phyloP scores from a whole-genome alignment of 1,140 invertebrate genomes.

The Drosophila leontia region DNA sequence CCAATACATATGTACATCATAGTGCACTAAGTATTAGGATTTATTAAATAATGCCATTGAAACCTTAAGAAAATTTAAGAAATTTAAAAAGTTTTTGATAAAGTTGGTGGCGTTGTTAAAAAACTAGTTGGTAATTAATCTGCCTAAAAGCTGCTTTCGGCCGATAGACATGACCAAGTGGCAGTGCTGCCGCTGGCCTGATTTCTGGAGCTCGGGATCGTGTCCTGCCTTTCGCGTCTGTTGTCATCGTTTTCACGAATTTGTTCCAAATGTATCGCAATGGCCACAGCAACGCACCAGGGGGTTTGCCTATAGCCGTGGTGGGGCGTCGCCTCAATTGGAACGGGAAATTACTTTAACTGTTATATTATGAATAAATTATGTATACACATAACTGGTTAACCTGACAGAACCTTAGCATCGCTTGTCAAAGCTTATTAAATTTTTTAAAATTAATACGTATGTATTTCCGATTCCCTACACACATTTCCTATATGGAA shows the following conservation, averaged over 20 bases:
- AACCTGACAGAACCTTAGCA: background rate
- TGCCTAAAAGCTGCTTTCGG: conserved; percentile 1
- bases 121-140: conserved; percentile 31
- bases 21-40: too few species aligned
- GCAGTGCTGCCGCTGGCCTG: conserved; percentile 1
- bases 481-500: too few species aligned
- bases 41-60: background rate
- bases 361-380: background rate
- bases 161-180: conserved; percentile 21
- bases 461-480: background rate
- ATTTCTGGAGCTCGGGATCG: conserved; percentile 9
- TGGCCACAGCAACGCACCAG: conserved; percentile 7
- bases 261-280: conserved; percentile 22
- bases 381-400: background rate
- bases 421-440: background rate
- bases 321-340: background rate
- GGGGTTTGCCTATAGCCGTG: conserved; percentile 12
- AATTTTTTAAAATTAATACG: too few species aligned
- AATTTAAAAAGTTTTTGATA: too few species aligned
- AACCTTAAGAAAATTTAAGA: too few species aligned
- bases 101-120: too few species aligned
- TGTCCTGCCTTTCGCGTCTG: conserved; percentile 24
- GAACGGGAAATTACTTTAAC: background rate
- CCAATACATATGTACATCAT: background rate
- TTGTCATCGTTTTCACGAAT: conserved; percentile 34